A percentile compares a stretch with the other conserved stretches of the same genome.
These are phyloP conservation scores for Acleris emargana DNA, from an alignment of 2,888 invertebrate genomes.

Conservation along the genomic window DNA sequence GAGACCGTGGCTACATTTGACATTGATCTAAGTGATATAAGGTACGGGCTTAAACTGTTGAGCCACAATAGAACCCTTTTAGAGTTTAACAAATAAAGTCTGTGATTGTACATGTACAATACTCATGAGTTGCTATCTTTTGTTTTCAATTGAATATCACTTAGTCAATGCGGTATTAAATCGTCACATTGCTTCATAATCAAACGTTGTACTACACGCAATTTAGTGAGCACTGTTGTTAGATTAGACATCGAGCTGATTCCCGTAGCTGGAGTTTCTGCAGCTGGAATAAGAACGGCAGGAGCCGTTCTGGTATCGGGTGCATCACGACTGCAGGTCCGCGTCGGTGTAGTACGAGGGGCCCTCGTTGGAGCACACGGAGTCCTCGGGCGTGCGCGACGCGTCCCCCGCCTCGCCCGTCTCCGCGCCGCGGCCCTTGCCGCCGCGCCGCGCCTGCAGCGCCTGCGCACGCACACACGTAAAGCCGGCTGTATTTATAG, in stretches of 20 bases:
- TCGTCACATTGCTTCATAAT: no score
- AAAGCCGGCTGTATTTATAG: no score
- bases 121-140: no score
- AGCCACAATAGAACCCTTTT: no score
- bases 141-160: no score
- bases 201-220: neutral
- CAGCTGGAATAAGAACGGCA: conserved; percentile 19
- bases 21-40: no score
- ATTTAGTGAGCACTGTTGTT: neutral
- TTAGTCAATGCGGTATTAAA: no score
- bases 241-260: conserved; percentile 24
- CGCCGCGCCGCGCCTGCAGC: conserved; percentile 87
- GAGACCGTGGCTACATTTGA: no score
- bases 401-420: conserved; percentile 89
- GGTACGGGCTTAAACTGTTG: no score
- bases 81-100: no score
- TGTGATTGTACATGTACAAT: no score
- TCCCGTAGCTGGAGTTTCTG: conserved; percentile 13
- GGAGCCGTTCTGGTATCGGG: conserved; percentile 19
- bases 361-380: conserved; percentile 94
- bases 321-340: conserved; percentile 75
- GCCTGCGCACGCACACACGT: conserved; percentile 77
- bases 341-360: conserved; percentile 87
- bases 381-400: conserved; percentile 95
- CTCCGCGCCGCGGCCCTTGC: conserved; percentile 85